These are phyloP conservation scores for Drosophila pectinifera DNA, from an alignment of 1,140 invertebrate genomes.

Conservation along the genomic window DNA sequence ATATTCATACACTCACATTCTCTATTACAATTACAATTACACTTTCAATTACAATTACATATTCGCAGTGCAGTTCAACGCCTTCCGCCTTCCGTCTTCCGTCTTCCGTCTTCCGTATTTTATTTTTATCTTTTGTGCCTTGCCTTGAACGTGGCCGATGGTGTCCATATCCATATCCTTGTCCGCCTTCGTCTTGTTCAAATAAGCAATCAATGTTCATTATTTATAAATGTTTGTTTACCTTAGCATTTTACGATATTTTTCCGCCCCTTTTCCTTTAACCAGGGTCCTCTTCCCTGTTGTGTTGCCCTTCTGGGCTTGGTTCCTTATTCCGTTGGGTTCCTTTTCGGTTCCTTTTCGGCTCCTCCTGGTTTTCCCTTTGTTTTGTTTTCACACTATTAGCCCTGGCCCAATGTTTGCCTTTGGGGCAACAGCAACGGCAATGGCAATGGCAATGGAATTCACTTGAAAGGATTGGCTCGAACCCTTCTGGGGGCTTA, in stretches of 20 bases:
- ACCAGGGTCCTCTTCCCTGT: slow-evolving; percentile 5
- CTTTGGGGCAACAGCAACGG: slow-evolving; percentile 30
- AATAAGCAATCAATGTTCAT: slow-evolving; percentile 82
- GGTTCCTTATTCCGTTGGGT: no score
- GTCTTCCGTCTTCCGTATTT: background rate
- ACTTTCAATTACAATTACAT: slow-evolving; percentile 22
- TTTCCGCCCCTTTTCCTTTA: slow-evolving; percentile 10
- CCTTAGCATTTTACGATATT: slow-evolving; percentile 64
- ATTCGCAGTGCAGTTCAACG: slow-evolving; percentile 27
- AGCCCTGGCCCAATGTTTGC: slow-evolving; percentile 57
- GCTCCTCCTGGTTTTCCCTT: slow-evolving; percentile 9
- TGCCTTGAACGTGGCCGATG: slow-evolving; percentile 2
- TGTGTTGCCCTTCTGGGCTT: background rate
- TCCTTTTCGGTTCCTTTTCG: background rate
- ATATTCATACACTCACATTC: slow-evolving; percentile 1
- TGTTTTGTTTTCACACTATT: slow-evolving; percentile 68
- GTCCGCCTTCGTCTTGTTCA: slow-evolving; percentile 60
- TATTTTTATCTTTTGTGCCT: background rate
- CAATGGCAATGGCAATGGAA: slow-evolving; percentile 37
- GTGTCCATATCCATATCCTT: slow-evolving; percentile 25
- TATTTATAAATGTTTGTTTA: slow-evolving; percentile 79
- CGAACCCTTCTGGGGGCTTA: slow-evolving; percentile 44
- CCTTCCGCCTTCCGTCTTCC: slow-evolving; percentile 1
- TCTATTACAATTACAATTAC: background rate
- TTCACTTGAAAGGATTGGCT: slow-evolving; percentile 60